Base-by-base conservation (phyloP, 2,113 vertebrate species). In the Pygathrix nemaeus region DNA sequence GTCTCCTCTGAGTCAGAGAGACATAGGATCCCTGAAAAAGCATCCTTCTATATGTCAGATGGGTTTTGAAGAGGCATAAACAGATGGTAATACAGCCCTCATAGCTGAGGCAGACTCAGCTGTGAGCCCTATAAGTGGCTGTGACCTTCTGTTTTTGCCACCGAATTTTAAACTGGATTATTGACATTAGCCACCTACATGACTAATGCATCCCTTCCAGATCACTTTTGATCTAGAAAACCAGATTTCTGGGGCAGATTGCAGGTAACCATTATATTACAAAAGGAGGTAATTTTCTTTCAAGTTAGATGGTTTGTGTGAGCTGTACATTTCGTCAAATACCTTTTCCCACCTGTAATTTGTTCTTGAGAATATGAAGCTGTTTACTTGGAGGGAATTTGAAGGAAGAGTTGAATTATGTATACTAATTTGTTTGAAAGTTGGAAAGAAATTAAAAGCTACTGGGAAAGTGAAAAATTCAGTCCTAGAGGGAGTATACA, bases 191-290 rank as follows among this genome's bases (percentile, higher is more conserved):
- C 70, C 66, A 88, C 70, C 75, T 97, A 21, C 40, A 57, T 93
- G 72, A 96, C 75, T 50, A 79, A 38, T n/a, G 66, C 52, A 59
- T 90, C 84, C 95, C 45, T 97, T 84, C 61, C 45, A 81, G 87
- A 78, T 78, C 57, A 70, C 68, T 90, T 96, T 94, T 82, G 96
- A 90, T 93, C 52, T 81, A 85, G 68, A 89, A 38, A 97, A 80
- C 83, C 95, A 94, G 92, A 88, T 96, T 94, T 95, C 89, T 92
- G 87, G 95, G 97, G 81, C 97, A 97, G 80, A 88, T 85, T 82
- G 72, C 96, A 97, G 96, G 96, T 96, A 96, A 97, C 68, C 76
- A 8, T 66, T 66, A 14, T 55, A 92, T 17, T 73, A 14, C 1
- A 8, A 93, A 50, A 38, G 50, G 73, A 94, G 87, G 11, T 81